A percentile compares a stretch with the other conserved stretches of the same genome.
These are phyloP conservation scores for Lutjanus erythropterus DNA, from an alignment of 2,113 vertebrate genomes.

Conservation along the genomic window DNA sequence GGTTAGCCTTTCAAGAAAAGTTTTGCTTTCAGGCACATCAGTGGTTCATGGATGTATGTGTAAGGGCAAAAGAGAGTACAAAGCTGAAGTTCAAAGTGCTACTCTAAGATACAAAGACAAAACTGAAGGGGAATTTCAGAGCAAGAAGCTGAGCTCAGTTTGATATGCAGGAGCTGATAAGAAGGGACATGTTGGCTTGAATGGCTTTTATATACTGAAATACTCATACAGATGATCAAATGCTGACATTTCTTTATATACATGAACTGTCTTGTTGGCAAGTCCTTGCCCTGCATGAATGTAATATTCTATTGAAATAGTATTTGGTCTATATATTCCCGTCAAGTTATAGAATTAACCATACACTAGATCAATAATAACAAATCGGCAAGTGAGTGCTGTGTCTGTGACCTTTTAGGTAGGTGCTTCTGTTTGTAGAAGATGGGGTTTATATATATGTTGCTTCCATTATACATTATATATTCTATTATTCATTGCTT, in stretches of 20 bases:
- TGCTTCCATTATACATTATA: neutral
- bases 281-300: neutral
- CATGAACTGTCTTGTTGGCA: neutral
- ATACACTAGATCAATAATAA: too few relatives aligned
- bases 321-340: too few relatives aligned
- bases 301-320: neutral
- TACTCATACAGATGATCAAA: neutral
- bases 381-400: too few relatives aligned
- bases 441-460: neutral
- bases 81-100: slow-evolving; percentile 58
- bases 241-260: neutral
- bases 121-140: slow-evolving; percentile 36
- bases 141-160: slow-evolving; percentile 12
- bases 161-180: neutral
- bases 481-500: neutral
- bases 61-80: slow-evolving; percentile 48
- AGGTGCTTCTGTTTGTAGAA: neutral
- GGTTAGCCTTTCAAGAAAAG: slow-evolving; percentile 43
- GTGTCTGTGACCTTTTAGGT: too few relatives aligned
- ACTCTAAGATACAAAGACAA: slow-evolving; percentile 41
- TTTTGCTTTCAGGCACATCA: slow-evolving; percentile 41
- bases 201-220: neutral
- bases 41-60: slow-evolving; percentile 23
- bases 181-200: slow-evolving; percentile 15
- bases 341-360: too few relatives aligned